These are phyloP conservation scores for Fistularia commersonii DNA, from an alignment of 2,797 vertebrate species.

Conservation along the genomic window DNA sequence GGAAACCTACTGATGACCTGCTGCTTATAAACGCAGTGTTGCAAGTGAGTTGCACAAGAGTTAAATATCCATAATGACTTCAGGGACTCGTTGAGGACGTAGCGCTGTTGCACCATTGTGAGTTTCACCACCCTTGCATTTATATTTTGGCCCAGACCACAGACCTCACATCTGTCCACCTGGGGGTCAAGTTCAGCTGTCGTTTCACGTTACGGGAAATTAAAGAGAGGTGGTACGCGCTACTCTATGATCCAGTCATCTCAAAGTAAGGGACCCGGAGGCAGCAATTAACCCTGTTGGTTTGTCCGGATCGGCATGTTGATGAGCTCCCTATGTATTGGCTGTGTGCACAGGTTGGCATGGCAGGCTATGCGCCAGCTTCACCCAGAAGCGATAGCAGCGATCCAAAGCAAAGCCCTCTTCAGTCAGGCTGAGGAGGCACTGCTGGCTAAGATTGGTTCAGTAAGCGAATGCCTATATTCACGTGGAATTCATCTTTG, in stretches of 20 bases:
- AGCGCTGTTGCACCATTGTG: not conserved
- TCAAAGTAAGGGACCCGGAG: conserved; percentile 83
- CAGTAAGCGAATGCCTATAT: conserved; percentile 71
- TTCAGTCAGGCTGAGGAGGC: conserved; percentile 92
- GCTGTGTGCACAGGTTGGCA: conserved; percentile 69
- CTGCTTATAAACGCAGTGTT: conserved; percentile 92
- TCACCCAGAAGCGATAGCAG: conserved; percentile 92
- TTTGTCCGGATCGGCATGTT: not conserved
- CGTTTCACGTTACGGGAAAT: conserved; percentile 92
- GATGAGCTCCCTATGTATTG: not conserved
- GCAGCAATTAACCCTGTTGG: not conserved
- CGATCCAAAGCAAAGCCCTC: conserved; percentile 93
- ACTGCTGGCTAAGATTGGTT: conserved; percentile 86
- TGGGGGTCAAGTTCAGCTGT: conserved; percentile 97
- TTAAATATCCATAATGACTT: not conserved
- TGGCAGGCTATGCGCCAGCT: conserved; percentile 97
- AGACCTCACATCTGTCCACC: conserved; percentile 89
- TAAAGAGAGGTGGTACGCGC: conserved; percentile 93
- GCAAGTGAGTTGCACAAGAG: conserved; percentile 74
- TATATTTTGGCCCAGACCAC: conserved; percentile 79
- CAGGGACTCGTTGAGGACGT: too few relatives aligned
- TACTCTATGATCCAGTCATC: conserved; percentile 94
- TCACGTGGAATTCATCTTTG: not conserved
- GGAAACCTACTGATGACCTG: conserved; percentile 93
- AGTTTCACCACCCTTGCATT: not conserved